Conservation (phyloP, 2,797 vertebrate species). For the Sebastes variabilis region DNA sequence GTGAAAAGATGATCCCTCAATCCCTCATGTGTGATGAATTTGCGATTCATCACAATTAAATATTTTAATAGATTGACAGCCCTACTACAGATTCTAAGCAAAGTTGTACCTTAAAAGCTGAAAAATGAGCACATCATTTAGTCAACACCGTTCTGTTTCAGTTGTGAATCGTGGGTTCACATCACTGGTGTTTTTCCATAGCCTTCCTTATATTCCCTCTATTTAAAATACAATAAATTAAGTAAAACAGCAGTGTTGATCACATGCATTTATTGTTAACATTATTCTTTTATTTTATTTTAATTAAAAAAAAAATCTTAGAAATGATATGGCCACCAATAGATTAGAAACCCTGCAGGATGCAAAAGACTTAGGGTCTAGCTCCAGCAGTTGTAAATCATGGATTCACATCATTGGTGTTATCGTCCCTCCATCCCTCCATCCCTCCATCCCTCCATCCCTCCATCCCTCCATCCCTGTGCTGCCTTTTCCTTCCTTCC, state of each 20-base stretch:
- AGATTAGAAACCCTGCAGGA: no score
- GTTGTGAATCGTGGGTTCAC: background rate
- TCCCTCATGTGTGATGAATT: no score
- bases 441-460: background rate
- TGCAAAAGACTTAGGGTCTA: no score
- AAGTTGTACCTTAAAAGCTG: background rate
- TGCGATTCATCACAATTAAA: no score
- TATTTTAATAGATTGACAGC: no score
- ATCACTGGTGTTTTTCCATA: background rate
- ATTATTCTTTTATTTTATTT: no score
- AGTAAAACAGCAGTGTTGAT: no score
- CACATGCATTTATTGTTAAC: no score
- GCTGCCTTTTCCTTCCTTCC: conserved; percentile 5
- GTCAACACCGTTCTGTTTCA: background rate
- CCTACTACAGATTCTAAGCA: background rate
- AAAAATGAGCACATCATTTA: background rate
- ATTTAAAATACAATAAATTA: no score
- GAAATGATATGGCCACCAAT: no score
- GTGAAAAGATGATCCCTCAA: no score
- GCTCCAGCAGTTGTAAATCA: background rate
- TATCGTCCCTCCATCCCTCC: background rate
- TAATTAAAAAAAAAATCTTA: no score
- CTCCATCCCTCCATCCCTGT: background rate
- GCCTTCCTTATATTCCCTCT: background rate
- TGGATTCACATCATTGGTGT: background rate